Evolutionary conservation across 2,888 invertebrate genomes (phyloP), one percentile per base, ranked within the genome.

Genomic region (Melanophora roralis): DNA sequence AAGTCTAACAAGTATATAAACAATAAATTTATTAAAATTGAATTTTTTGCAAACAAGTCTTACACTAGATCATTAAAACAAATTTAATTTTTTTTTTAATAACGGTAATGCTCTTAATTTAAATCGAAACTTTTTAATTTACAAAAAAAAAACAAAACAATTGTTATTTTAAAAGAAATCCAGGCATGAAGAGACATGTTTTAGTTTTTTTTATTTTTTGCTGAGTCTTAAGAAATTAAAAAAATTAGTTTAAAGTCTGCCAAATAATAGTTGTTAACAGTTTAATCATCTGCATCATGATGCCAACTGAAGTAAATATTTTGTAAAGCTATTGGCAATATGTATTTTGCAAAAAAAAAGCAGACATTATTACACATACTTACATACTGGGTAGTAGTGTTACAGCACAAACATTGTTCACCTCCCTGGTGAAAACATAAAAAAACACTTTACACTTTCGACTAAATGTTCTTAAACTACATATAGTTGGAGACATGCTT

Each of bases 381-480:
- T 16, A 36, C 32, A 16, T 14, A 60, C 55, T 34, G 14, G 32
- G 53, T 9, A 62, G 45, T 27, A 9, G 3, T 27, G 11, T 19
- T 14, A 62, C 14, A 14, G 55, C 40, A 40, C 21, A 38, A 69
- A 38, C 73, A 62, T 43, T 67, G 16, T 21, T 32, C 51, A 40
- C 16, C 19, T 64, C 62, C 69, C 73, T 23, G 45, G 78, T 57
- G 78, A 81, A 62, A 78, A 82, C 82, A 82, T 32, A 73, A 59
- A 78, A 81, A 82, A 73, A 59, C 81, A 78, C 76, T 82, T 82
- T 59, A 38, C 62, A 40, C 45, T 64, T 65, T 65, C 36, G 40
- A 45, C 74, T 49, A 74, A 68, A 68, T 73, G 62, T 34, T 67
- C 19, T 49, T 72, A 21, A 43, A 34, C 51, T 51, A 16, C 38